Conservation (phyloP, 37 sponge, comb jelly and placozoan species). For the Haliclona indistincta region DNA sequence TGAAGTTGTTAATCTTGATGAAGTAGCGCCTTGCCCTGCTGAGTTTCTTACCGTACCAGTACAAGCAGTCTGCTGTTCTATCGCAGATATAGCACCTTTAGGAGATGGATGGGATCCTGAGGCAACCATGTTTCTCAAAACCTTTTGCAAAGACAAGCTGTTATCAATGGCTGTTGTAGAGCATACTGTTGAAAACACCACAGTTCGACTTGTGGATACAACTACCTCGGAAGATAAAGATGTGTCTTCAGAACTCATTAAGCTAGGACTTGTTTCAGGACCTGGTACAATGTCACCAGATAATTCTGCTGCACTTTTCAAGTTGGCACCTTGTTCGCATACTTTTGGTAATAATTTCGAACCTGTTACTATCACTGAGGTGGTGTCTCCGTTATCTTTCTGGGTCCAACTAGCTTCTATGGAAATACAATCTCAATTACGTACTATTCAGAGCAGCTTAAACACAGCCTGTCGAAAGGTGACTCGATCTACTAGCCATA, state of each 20-base stretch:
- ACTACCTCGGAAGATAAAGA: neutral
- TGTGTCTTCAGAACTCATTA: neutral
- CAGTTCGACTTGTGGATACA: neutral
- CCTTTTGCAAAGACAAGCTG: neutral
- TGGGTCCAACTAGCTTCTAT: conserved; percentile 23
- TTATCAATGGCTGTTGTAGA: neutral
- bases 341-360: neutral
- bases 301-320: neutral
- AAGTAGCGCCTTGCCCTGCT: neutral
- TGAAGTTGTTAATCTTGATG: neutral
- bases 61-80: neutral
- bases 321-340: neutral
- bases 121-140: neutral
- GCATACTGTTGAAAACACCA: neutral
- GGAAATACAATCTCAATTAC: too few relatives aligned
- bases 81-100: neutral
- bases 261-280: neutral
- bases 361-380: conserved; percentile 34
- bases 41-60: neutral
- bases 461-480: neutral
- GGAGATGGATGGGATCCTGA: neutral
- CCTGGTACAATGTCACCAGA: neutral
- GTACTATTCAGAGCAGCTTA: too few relatives aligned
- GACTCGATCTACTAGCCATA: neutral
- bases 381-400: conserved; percentile 11